A percentile compares a stretch with the other conserved stretches of the same genome.
phyloP scores from a whole-genome alignment of 2,888 invertebrate genomes.

The Andrena marginata region DNA sequence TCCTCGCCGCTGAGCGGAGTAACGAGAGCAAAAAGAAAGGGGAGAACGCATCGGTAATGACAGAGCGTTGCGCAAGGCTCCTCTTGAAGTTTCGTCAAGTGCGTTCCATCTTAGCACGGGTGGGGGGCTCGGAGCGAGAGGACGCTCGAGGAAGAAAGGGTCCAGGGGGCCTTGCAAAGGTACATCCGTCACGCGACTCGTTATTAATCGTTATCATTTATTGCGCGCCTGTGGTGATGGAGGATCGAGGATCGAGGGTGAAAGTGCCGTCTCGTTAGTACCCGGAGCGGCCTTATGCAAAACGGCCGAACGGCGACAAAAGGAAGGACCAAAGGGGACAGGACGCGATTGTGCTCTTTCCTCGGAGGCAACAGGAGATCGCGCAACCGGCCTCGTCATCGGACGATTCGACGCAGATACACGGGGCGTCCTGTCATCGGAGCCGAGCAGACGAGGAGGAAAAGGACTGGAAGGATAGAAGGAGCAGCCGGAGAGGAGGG shows the following conservation, averaged over 20 bases:
- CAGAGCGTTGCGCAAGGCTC: slow-evolving; percentile 16
- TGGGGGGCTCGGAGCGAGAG: background rate
- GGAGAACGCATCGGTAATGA: slow-evolving; percentile 42
- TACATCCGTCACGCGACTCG: background rate
- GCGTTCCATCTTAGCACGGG: background rate
- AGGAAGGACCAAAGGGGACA: slow-evolving; percentile 24
- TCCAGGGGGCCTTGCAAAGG: background rate
- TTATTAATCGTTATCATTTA: slow-evolving; percentile 36
- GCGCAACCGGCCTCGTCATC: slow-evolving; percentile 61
- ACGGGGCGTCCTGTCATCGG: slow-evolving; percentile 51
- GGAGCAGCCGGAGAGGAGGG: slow-evolving; percentile 18
- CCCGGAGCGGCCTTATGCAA: background rate
- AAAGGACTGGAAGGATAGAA: slow-evolving; percentile 11
- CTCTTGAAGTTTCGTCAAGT: slow-evolving; percentile 6
- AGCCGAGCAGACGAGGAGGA: slow-evolving; percentile 33
- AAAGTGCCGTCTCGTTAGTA: slow-evolving; percentile 27
- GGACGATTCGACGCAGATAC: slow-evolving; percentile 55
- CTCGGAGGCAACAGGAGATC: slow-evolving; percentile 42
- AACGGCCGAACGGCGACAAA: slow-evolving; percentile 15
- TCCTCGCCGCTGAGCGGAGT: background rate
- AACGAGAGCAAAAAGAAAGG: slow-evolving; percentile 3
- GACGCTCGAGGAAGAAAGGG: background rate
- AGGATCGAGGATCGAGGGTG: slow-evolving; percentile 26
- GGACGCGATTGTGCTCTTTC: slow-evolving; percentile 39
- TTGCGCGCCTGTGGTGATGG: background rate